Conservation (phyloP, 2,797 vertebrate species). For the Urocyon cinereoargenteus region DNA sequence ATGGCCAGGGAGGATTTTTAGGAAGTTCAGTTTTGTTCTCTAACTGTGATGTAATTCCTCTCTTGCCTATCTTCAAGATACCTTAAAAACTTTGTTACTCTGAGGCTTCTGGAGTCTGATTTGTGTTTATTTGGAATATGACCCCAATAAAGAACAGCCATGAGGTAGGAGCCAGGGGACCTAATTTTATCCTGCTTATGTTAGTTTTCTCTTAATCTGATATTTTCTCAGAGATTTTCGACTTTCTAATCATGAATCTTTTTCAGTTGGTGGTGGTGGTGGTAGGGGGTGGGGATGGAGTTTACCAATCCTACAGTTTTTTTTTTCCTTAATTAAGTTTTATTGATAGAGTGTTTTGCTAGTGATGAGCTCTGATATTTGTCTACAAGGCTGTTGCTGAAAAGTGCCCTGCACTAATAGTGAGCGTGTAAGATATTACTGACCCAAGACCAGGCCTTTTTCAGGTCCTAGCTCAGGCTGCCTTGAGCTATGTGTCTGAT, state of each 20-base stretch:
- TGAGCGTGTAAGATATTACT: neutral
- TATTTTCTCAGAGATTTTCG: neutral
- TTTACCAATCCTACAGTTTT: neutral
- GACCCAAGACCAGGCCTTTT: neutral
- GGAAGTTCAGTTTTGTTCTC: neutral
- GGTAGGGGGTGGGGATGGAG: neutral
- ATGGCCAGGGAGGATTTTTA: neutral
- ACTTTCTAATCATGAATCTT: neutral
- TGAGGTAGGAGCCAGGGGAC: neutral
- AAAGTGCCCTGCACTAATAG: neutral
- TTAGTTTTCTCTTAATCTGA: neutral
- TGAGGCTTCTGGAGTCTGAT: neutral
- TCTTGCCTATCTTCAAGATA: neutral
- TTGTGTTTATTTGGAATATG: neutral
- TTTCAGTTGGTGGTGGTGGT: neutral
- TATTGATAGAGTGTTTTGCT: neutral
- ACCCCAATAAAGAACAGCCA: neutral
- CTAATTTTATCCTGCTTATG: neutral
- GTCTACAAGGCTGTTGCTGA: neutral
- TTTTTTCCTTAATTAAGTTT: neutral
- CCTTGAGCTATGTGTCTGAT: neutral
- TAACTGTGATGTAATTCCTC: neutral
- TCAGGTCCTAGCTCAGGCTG: fast-evolving
- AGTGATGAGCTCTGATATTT: neutral
- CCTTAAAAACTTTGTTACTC: neutral